A percentile compares a stretch with the other conserved stretches of the same genome.
Conservation (phyloP, 2,888 invertebrate species). For the Trissolcus japonicus region DNA sequence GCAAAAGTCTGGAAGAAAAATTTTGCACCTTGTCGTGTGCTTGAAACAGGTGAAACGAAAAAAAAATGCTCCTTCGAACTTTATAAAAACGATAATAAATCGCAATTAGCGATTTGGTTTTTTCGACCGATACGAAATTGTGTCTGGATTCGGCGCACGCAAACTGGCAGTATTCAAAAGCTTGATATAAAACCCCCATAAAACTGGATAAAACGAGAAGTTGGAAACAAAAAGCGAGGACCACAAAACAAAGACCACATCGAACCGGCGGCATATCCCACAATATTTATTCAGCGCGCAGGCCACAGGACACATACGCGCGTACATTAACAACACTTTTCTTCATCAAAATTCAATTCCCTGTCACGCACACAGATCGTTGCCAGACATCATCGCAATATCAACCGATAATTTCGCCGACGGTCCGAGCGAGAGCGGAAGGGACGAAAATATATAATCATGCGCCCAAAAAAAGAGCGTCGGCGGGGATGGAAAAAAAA, state of each 20-base stretch:
- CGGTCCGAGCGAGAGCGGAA: constrained; percentile 18
- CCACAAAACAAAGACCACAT: constrained; percentile 33
- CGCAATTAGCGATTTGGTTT: constrained; percentile 20
- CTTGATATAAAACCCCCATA: constrained; percentile 19
- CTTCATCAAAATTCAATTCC: constrained; percentile 45
- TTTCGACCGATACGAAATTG: constrained; percentile 9
- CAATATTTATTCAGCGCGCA: constrained; percentile 26
- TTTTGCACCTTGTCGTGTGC: no score
- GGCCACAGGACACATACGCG: constrained; percentile 18
- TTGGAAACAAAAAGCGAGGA: constrained; percentile 27
- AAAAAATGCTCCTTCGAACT: not conserved
- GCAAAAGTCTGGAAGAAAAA: no score
- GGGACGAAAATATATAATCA: constrained; percentile 17
- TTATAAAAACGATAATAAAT: constrained; percentile 12
- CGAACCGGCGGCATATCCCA: not conserved
- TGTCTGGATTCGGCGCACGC: constrained; percentile 8
- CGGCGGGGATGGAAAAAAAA: constrained; percentile 20
- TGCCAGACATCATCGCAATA: constrained; percentile 34
- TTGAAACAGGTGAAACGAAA: not conserved
- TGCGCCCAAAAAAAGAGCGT: constrained; percentile 11
- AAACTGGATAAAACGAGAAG: constrained; percentile 15
- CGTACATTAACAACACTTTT: constrained; percentile 40
- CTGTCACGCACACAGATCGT: constrained; percentile 10
- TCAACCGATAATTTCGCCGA: constrained; percentile 32
- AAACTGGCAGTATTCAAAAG: constrained; percentile 7